These are phyloP conservation scores for Gymnocephalus cernua DNA, from an alignment of 2,113 vertebrate species.

Conservation along the genomic window DNA sequence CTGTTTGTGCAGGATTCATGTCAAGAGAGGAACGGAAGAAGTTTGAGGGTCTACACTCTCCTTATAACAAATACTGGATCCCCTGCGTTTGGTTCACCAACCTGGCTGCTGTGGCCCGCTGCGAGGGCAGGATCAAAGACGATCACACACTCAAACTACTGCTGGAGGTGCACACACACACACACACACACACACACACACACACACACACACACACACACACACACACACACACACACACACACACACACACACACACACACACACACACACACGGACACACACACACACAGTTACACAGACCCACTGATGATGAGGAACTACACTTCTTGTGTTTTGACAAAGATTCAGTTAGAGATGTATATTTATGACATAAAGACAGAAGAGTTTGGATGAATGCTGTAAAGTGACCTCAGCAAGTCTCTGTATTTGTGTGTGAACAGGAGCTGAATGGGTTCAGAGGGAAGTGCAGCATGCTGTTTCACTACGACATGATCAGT, in stretches of 20 bases:
- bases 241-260: too few species aligned
- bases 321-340: not conserved
- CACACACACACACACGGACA: too few species aligned
- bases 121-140: slow-evolving; percentile 90
- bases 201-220: slow-evolving; percentile 7
- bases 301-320: not conserved
- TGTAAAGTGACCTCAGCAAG: not conserved
- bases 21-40: slow-evolving; percentile 92
- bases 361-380: not conserved
- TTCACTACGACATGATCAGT: slow-evolving; percentile 96
- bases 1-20: slow-evolving; percentile 89
- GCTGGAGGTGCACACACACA: slow-evolving; percentile 85
- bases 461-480: slow-evolving; percentile 92
- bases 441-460: slow-evolving; percentile 91
- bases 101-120: slow-evolving; percentile 88
- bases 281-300: not conserved
- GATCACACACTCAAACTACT: slow-evolving; percentile 91
- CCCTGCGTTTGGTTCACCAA: slow-evolving; percentile 95
- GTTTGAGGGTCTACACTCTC: slow-evolving; percentile 90
- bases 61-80: slow-evolving; percentile 96
- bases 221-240: too few species aligned
- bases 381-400: not conserved
- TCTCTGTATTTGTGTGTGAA: slow-evolving; percentile 36
- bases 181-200: slow-evolving; percentile 3
- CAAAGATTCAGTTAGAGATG: not conserved